Percentiles rank a stretch among this genome's conserved stretches.
These are phyloP conservation scores for Lasioglossum leucozonium DNA, from an alignment of 2,888 invertebrate genomes.

Conservation along the genomic window DNA sequence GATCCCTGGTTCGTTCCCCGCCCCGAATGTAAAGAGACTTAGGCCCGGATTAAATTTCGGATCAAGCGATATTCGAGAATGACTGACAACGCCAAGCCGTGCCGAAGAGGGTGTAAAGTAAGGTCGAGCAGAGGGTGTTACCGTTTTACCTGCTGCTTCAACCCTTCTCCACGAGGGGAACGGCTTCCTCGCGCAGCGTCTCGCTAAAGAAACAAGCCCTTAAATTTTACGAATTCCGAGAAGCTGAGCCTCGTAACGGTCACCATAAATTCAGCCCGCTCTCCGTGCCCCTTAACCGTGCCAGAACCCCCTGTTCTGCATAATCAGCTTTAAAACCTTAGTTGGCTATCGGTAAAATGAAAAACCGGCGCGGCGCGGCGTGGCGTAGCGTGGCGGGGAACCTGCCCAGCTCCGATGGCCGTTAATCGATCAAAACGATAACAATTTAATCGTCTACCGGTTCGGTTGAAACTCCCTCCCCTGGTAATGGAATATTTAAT, in stretches of 20 bases:
- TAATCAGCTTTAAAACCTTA: conserved; percentile 45
- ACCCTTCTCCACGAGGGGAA: conserved; percentile 39
- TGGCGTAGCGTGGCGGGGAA: conserved; percentile 46
- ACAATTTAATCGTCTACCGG: background rate
- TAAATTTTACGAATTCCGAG: conserved; percentile 79
- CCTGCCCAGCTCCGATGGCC: conserved; percentile 63
- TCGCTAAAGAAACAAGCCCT: conserved; percentile 67
- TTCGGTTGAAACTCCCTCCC: background rate
- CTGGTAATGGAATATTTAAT: background rate
- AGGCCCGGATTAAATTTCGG: conserved; percentile 54
- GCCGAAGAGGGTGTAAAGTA: conserved; percentile 45
- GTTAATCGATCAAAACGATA: conserved; percentile 10
- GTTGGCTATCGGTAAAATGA: conserved; percentile 63
- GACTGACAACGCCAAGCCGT: conserved; percentile 33
- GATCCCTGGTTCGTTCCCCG: background rate
- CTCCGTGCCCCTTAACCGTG: conserved; percentile 60
- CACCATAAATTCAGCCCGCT: conserved; percentile 74
- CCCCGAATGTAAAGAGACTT: conserved; percentile 38
- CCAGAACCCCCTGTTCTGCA: conserved; percentile 44
- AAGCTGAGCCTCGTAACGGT: conserved; percentile 68
- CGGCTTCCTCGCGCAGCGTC: conserved; percentile 42
- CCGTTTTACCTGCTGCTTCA: conserved; percentile 68
- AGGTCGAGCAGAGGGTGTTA: conserved; percentile 60
- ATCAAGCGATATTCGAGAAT: conserved; percentile 47
- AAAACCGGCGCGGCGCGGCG: conserved; percentile 29